Conservation (phyloP, 30 jellyfish, hydroid and myxozoan species). For the Euphysa ruthae region DNA sequence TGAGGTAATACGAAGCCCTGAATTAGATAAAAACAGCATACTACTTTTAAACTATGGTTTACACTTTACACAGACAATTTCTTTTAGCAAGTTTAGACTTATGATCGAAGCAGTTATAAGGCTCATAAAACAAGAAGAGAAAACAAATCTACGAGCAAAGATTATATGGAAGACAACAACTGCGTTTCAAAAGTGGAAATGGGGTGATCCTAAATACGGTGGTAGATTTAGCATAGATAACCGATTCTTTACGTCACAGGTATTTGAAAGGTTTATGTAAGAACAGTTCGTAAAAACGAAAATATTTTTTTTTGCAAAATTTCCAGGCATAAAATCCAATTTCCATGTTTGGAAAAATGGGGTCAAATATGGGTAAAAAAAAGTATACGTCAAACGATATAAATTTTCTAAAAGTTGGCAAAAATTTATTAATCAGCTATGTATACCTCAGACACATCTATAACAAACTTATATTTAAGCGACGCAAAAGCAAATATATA, state of each 20-base stretch:
- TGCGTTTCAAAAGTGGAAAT: constrained; percentile 75
- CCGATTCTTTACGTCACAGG: constrained; percentile 90
- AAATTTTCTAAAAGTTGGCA: too few relatives aligned
- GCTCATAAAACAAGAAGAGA: constrained; percentile 45
- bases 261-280: constrained; percentile 13
- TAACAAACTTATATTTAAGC: too few relatives aligned
- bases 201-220: constrained; percentile 74
- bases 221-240: constrained; percentile 81
- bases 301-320: too few relatives aligned
- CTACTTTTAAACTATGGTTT: constrained; percentile 70
- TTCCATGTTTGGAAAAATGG: too few relatives aligned
- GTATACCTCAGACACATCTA: too few relatives aligned
- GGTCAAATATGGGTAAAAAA: too few relatives aligned
- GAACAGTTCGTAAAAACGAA: background rate
- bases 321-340: too few relatives aligned
- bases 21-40: constrained; percentile 66
- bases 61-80: constrained; percentile 71
- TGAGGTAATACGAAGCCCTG: constrained; percentile 40
- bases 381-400: too few relatives aligned
- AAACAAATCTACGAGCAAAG: constrained; percentile 54
- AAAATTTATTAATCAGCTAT: too few relatives aligned
- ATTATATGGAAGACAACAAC: constrained; percentile 95
- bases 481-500: too few relatives aligned
- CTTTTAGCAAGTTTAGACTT: constrained; percentile 24
- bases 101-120: constrained; percentile 46